Base-by-base conservation (phyloP, 1,140 invertebrate genomes). In the Acyrthosiphon pisum region DNA sequence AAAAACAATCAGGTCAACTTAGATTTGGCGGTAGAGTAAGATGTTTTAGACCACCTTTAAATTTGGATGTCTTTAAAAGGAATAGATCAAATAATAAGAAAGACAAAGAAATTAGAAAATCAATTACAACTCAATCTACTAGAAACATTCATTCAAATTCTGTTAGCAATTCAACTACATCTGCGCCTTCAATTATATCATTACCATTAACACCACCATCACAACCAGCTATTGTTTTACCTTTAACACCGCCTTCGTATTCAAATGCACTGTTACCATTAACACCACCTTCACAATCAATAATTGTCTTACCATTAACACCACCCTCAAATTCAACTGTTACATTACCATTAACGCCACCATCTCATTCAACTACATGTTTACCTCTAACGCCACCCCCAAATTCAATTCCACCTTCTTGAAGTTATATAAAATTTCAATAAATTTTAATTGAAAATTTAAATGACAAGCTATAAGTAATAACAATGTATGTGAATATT, bases 1-100 rank as follows among this genome's bases (percentile, higher is more conserved):
- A 96, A 94, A 98, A 98, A 94, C 97, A 98, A 95, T 98, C 98
- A 7, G 98, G 98, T 1, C 98, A 99, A 94, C 95, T 98, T 35
- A 95, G 98, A 94, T 99, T 98, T 96, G 98, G 98, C 18, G 97
- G 98, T 46, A 96, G 96, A 94, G 96, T 97, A 90, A 95, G 97
- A 94, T 97, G 97, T 1, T 98, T 97, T 94, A 96, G 95, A 94
- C 96, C 96, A 95, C 97, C 97, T 20, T 94, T 94, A 37, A 44
- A 93, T 46, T 26, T 94, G 96, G 26, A 93, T 60, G 35, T 46
- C 20, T 44, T 41, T 18, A 60, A 30, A 30, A 8, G n/a, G 1
- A n/a, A n/a, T 6, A 90, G 20, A 60, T 6, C 23, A 44, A 3
- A 30, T 41, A 20, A 48, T 8, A 11, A 90, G 0, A 23, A 18